A percentile compares a stretch with the other conserved stretches of the same genome.
phyloP scores from a whole-genome alignment of 2,797 vertebrate species.

The Argyrosomus regius region DNA sequence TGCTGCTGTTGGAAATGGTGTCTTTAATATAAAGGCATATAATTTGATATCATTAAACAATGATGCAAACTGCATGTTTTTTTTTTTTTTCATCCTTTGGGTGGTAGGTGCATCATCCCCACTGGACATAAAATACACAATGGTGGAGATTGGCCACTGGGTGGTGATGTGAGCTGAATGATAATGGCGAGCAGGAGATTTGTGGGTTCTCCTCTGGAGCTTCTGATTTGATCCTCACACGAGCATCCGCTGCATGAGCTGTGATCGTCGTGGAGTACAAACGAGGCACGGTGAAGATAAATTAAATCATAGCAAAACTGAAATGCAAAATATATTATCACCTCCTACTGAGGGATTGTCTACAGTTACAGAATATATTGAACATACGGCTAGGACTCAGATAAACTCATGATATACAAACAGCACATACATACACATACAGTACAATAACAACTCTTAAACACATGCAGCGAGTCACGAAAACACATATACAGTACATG shows the following conservation, averaged over 20 bases:
- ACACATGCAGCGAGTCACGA: slow-evolving; percentile 31
- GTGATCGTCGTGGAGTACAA: slow-evolving; percentile 3
- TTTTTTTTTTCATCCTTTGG: neutral
- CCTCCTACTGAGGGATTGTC: slow-evolving; percentile 46
- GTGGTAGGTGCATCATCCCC: slow-evolving; percentile 26
- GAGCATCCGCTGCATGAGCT: neutral
- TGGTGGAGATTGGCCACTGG: slow-evolving; percentile 43
- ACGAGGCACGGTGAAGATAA: slow-evolving; percentile 42
- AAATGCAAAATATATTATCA: slow-evolving; percentile 51
- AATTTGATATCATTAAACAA: slow-evolving; percentile 21
- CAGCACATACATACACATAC: slow-evolving; percentile 59
- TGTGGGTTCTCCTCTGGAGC: neutral
- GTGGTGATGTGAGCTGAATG: slow-evolving; percentile 45
- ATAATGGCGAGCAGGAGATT: neutral
- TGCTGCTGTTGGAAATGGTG: slow-evolving; percentile 23
- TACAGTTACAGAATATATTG: slow-evolving; percentile 55
- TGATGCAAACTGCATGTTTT: slow-evolving; percentile 25
- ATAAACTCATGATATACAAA: slow-evolving; percentile 62
- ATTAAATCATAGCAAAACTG: slow-evolving; percentile 51
- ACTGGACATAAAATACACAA: slow-evolving; percentile 4
- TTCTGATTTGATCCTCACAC: neutral
- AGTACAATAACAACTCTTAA: slow-evolving; percentile 60
- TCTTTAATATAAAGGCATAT: slow-evolving; percentile 62
- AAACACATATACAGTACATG: slow-evolving; percentile 72
- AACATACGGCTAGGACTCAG: slow-evolving; percentile 59